A percentile compares a stretch with the other conserved stretches of the same genome.
Evolutionary conservation across 2,797 vertebrate genomes (phyloP).

Genomic region (Pantherophis vulpinus): DNA sequence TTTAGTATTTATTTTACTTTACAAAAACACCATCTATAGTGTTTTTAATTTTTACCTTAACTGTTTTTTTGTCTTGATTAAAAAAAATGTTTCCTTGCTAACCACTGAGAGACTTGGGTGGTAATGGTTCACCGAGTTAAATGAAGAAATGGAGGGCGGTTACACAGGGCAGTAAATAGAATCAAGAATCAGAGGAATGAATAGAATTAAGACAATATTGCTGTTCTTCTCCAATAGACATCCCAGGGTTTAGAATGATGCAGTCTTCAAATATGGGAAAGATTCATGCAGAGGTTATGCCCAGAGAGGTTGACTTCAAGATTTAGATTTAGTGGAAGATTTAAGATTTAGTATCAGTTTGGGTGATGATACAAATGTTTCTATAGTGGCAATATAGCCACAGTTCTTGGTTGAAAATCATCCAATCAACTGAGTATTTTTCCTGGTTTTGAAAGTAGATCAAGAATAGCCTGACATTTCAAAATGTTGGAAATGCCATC

Average conservation of each 20-base stretch:
- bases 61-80: background rate
- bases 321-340: background rate
- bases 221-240: background rate
- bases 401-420: background rate
- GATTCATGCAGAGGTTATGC: background rate
- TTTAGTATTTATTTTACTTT: background rate
- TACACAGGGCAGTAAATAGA: background rate
- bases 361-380: background rate
- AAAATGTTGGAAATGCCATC: background rate
- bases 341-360: background rate
- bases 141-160: background rate
- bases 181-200: background rate
- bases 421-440: background rate
- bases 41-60: background rate
- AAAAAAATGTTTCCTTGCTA: background rate
- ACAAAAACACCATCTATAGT: background rate
- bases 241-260: background rate
- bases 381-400: background rate
- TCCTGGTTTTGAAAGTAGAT: background rate
- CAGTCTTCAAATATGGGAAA: background rate
- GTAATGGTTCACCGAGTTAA: background rate
- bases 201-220: background rate
- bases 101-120: background rate
- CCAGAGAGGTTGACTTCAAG: background rate
- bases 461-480: background rate